These are phyloP conservation scores for Pemphredon lugubris DNA, from an alignment of 2,888 invertebrate species.

Conservation along the genomic window DNA sequence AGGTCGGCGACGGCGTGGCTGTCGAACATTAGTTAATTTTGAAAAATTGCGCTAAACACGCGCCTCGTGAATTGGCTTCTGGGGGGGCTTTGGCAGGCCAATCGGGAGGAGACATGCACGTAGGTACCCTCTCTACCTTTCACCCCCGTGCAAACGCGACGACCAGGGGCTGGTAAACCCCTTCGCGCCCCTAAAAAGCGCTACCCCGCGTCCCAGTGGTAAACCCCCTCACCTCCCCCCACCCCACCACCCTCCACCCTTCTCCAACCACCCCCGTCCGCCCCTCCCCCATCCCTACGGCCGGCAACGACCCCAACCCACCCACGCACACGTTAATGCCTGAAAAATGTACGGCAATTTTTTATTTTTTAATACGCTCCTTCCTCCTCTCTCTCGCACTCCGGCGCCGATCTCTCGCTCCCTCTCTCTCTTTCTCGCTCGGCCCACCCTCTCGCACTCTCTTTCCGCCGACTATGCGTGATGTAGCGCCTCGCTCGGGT, in stretches of 20 bases:
- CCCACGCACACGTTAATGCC: slow-evolving; percentile 77
- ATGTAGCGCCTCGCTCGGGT: slow-evolving; percentile 76
- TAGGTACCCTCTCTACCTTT: slow-evolving; percentile 58
- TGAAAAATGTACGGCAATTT: slow-evolving; percentile 81
- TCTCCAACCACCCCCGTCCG: slow-evolving; percentile 61
- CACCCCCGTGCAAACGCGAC: slow-evolving; percentile 46
- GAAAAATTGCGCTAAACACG: slow-evolving; percentile 79
- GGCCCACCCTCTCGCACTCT: slow-evolving; percentile 42
- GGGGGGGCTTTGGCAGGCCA: slow-evolving; percentile 73
- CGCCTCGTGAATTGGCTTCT: slow-evolving; percentile 74
- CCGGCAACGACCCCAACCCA: slow-evolving; percentile 65
- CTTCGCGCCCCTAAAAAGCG: slow-evolving; percentile 67
- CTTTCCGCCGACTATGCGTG: slow-evolving; percentile 76
- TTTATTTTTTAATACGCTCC: slow-evolving; percentile 80
- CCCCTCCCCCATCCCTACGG: slow-evolving; percentile 54
- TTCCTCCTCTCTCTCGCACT: slow-evolving; percentile 52
- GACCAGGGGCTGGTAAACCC: slow-evolving; percentile 67
- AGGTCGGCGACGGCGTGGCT: slow-evolving; percentile 60
- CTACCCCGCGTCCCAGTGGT: slow-evolving; percentile 62
- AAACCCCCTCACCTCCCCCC: slow-evolving; percentile 38
- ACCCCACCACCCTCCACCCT: slow-evolving; percentile 59
- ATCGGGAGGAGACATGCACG: slow-evolving; percentile 74
- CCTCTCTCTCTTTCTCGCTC: slow-evolving; percentile 36
- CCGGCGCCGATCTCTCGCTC: no score
- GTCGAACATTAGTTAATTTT: slow-evolving; percentile 80